Evolutionary conservation across 2,797 vertebrate genomes (phyloP), one percentile per base, ranked within the genome.

Genomic region (Microhierax caerulescens): DNA sequence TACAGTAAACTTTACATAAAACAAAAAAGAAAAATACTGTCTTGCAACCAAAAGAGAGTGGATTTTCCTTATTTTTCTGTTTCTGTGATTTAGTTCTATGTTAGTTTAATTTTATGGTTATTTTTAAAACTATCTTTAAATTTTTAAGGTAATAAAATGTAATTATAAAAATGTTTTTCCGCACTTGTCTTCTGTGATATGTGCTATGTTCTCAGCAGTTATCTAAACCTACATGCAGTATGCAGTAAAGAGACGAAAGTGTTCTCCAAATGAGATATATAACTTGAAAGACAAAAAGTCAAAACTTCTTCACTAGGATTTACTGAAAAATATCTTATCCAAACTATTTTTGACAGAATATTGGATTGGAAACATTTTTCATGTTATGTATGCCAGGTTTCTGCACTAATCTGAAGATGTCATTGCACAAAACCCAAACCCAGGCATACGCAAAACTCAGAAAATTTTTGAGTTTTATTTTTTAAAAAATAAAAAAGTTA

Each of bases 321-420:
- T 74, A 21, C 73, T 75, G 73, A 81, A 95, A 94, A 91, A 78
- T 84, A 80, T 17, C 30, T 9, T 22, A 34, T 43, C 32, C 43
- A 37, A 94, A 90, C 7, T 47, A 19, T 61, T 91, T 94, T 91
- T 95, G 72, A n/a, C 68, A 89, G 50, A 88, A 84, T 86, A 68
- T 51, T 65, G 28, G 34, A 68, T 83, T 88, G 17, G 45, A 88
- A 95, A 54, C 7, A 57, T 45, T 94, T 88, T 85, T 85, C 2
- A 7, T 59, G 9, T 68, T 64, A 48, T 20, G 1, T 74, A 39
- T 67, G 25, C 24, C 34, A 54, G 34, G 16, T 90, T 95, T 90
- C n/a, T 91, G 28, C 25, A 64, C 23, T 61, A 80, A 80, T 86
- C 53, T 48, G 61, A 78, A 77, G 39, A 75, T 36, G 8, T 28